These are phyloP conservation scores for Micoletzkya japonica DNA, from an alignment of 2,888 invertebrate species.

Conservation along the genomic window DNA sequence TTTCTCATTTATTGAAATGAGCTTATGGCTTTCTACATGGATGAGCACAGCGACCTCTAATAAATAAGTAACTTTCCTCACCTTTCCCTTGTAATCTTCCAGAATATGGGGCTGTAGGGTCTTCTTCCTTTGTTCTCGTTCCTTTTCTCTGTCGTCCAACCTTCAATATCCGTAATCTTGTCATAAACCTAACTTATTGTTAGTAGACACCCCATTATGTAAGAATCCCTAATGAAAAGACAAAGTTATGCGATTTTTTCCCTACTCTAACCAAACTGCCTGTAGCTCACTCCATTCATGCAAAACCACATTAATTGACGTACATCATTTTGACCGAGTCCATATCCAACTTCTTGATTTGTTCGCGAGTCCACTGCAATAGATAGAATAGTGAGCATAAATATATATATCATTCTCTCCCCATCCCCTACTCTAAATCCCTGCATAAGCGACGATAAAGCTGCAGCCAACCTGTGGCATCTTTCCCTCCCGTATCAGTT, in stretches of 20 bases:
- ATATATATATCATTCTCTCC: too few species aligned
- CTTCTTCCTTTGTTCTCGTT: conserved; percentile 47
- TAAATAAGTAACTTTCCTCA: conserved; percentile 34
- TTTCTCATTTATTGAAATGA: not conserved
- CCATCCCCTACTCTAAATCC: too few species aligned
- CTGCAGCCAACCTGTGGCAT: not conserved
- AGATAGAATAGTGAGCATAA: not conserved
- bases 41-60: not conserved
- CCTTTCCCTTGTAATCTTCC: conserved; percentile 72
- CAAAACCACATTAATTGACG: too few species aligned
- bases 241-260: too few species aligned
- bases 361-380: not conserved
- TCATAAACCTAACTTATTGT: not conserved
- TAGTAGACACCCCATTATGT: too few species aligned
- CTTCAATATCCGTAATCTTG: not conserved
- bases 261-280: too few species aligned
- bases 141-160: conserved; percentile 10
- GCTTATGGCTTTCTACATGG: not conserved
- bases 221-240: too few species aligned
- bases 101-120: conserved; percentile 72
- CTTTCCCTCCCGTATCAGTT: not conserved
- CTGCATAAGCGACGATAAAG: too few species aligned
- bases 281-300: too few species aligned
- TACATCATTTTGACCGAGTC: not conserved
- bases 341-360: not conserved